Evolutionary conservation across 2,888 invertebrate genomes (phyloP).

Genomic region (Acronicta aceris): DNA sequence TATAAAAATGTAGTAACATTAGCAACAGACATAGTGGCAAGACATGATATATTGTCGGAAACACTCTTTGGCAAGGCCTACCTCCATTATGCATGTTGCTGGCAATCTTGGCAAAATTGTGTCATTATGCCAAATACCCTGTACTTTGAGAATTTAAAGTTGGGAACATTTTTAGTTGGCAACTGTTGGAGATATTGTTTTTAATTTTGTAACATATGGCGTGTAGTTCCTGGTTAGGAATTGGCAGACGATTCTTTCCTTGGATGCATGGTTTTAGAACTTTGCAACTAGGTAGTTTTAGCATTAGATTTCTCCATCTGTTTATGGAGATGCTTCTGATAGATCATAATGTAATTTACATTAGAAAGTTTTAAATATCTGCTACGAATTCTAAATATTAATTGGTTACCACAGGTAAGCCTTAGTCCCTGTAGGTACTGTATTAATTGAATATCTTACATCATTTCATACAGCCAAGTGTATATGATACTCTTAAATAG

Average conservation of each 20-base stretch:
- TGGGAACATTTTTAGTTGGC: slow-evolving; percentile 45
- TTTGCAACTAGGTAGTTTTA: slow-evolving; percentile 16
- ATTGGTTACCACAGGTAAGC: too few species aligned
- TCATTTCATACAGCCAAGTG: too few species aligned
- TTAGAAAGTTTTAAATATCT: too few species aligned
- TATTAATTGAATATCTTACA: too few species aligned
- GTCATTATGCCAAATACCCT: slow-evolving; percentile 61
- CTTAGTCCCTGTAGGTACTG: too few species aligned
- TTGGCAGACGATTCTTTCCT: slow-evolving; percentile 33
- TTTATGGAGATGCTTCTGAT: background rate
- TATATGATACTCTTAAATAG: too few species aligned
- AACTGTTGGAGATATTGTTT: slow-evolving; percentile 42
- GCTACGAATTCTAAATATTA: too few species aligned
- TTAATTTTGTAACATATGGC: slow-evolving; percentile 47
- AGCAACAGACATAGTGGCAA: slow-evolving; percentile 25
- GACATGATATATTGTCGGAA: slow-evolving; percentile 59
- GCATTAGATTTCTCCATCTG: background rate
- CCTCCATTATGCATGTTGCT: slow-evolving; percentile 59
- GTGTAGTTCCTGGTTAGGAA: slow-evolving; percentile 36
- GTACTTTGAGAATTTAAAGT: slow-evolving; percentile 42
- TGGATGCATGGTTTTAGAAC: background rate
- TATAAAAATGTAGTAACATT: slow-evolving; percentile 46
- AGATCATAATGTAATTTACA: too few species aligned
- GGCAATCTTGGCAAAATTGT: slow-evolving; percentile 63
- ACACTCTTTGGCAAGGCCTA: slow-evolving; percentile 62